Evolutionary conservation across 2,888 invertebrate species (phyloP), one percentile per base, ranked within the genome.

Genomic region (Molorchus minor): DNA sequence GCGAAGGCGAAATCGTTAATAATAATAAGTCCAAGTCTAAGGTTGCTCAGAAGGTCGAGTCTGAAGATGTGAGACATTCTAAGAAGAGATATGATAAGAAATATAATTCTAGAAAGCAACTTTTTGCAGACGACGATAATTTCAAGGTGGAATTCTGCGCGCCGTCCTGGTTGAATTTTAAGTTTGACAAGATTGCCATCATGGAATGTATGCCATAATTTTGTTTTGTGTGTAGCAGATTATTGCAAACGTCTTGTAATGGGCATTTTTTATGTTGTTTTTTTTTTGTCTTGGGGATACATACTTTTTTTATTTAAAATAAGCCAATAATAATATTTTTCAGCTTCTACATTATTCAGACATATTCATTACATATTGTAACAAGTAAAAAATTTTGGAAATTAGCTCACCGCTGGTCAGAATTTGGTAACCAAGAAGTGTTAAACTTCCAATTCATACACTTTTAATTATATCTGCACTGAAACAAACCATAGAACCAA

Each of bases 91-190:
- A 52, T 44, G 77, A 74, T 56, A 67, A 69, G 59, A 74, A 70
- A 53, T 59, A 65, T 16, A 59, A 81, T 58, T 80, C 84, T 1
- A 87, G 87, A 71, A 80, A 87, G 30, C 86, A 87, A 67, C 75
- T 88, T 29, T 87, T 87, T 67, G 82, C 83, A 1, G 84, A 84
- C 43, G 71, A 77, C 30, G 74, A 75, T 43, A 53, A 61, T 36
- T 54, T 47, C 29, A 52, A 58, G 1, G 61, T 38, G 58, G 82
- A 82, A 46, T 87, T 86, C 66, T 81, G 82, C 58, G 86, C 87
- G 7, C 86, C 86, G 0, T 86, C 87, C 2, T 88, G 88, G 88
- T 81, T 84, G 3, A 86, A 87, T 77, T 88, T 88, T 73, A 87
- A 86, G 75, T 87, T 88, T 71, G 86, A 88, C 71, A 82, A 80